A percentile compares a stretch with the other conserved stretches of the same genome.
Conservation (phyloP, 2,797 vertebrate genomes). For the Onychomys arenicola region DNA sequence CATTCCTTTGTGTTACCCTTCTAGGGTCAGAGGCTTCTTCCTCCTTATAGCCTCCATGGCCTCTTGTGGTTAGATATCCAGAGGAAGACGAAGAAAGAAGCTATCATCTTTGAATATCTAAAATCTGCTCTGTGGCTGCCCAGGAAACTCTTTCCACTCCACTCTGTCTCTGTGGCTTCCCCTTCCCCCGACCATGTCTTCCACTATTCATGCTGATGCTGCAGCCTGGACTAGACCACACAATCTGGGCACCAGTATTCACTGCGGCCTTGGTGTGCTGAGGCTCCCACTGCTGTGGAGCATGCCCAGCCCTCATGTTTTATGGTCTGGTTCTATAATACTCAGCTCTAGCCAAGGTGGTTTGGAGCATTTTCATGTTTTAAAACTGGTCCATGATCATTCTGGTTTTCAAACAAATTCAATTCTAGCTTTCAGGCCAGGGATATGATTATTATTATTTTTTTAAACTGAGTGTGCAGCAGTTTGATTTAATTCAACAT, state of each 20-base stretch:
- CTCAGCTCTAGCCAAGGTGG: slow-evolving; percentile 62
- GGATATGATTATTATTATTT: slow-evolving; percentile 29
- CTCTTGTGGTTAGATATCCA: background rate
- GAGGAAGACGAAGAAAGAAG: slow-evolving; percentile 15
- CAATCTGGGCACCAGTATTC: background rate
- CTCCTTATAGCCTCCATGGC: background rate
- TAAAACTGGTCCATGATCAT: slow-evolving; percentile 66
- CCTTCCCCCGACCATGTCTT: background rate
- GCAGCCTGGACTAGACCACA: slow-evolving; percentile 70
- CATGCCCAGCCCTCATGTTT: background rate
- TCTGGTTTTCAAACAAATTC: slow-evolving; percentile 71
- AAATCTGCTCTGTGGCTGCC: slow-evolving; percentile 3
- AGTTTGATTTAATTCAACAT: slow-evolving; percentile 63
- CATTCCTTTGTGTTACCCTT: background rate
- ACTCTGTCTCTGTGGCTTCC: slow-evolving; percentile 50
- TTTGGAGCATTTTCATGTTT: slow-evolving; percentile 72
- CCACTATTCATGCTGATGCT: slow-evolving; percentile 41
- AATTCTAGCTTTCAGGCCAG: slow-evolving; percentile 65
- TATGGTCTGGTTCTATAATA: slow-evolving; percentile 60
- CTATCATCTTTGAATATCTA: slow-evolving; percentile 38
- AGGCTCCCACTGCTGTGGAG: slow-evolving; percentile 32
- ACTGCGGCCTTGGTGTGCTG: slow-evolving; percentile 10
- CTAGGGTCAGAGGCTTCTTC: background rate
- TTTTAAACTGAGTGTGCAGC: slow-evolving; percentile 58
- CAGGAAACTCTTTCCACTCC: background rate